Percentiles rank a stretch among this genome's conserved stretches.
phyloP scores from a whole-genome alignment of 2,888 invertebrate genomes.

The Agapostemon virescens region DNA sequence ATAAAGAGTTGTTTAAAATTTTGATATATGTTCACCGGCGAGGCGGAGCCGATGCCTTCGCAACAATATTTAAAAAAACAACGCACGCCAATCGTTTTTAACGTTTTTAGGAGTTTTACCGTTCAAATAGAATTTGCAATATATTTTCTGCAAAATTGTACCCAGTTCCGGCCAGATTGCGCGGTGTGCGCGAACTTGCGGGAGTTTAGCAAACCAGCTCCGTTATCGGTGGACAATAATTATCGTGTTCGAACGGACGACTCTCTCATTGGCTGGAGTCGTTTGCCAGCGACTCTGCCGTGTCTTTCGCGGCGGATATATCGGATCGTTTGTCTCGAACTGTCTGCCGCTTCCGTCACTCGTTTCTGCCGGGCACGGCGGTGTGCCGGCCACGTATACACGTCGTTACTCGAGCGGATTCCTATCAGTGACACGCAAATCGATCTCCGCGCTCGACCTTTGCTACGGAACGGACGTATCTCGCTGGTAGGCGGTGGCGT shows the following conservation, averaged over 20 bases:
- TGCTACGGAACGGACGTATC: conserved; percentile 59
- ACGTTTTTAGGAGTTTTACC: too few species aligned
- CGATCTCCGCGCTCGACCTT: conserved; percentile 67
- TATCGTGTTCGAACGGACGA: conserved; percentile 55
- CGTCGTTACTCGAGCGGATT: conserved; percentile 67
- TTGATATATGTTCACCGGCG: too few species aligned
- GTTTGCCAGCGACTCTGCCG: background rate
- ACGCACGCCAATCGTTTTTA: too few species aligned
- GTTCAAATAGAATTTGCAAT: too few species aligned
- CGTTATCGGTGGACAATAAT: conserved; percentile 44
- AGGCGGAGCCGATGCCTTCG: too few species aligned
- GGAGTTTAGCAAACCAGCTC: background rate
- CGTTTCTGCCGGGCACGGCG: conserved; percentile 7
- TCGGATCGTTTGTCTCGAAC: conserved; percentile 69
- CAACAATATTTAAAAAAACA: too few species aligned
- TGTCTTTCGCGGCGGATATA: conserved; percentile 50
- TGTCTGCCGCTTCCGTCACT: conserved; percentile 68
- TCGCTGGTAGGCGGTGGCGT: conserved; percentile 56
- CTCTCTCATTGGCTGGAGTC: conserved; percentile 43
- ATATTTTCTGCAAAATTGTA: too few species aligned
- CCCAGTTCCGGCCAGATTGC: too few species aligned
- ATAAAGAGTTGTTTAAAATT: too few species aligned
- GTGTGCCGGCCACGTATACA: conserved; percentile 28
- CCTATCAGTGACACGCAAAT: conserved; percentile 72
- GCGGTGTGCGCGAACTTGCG: too few species aligned